Percentiles rank a stretch among this genome's conserved stretches.
phyloP scores from a whole-genome alignment of 2,113 vertebrate genomes.

The Proterorhinus semilunaris region DNA sequence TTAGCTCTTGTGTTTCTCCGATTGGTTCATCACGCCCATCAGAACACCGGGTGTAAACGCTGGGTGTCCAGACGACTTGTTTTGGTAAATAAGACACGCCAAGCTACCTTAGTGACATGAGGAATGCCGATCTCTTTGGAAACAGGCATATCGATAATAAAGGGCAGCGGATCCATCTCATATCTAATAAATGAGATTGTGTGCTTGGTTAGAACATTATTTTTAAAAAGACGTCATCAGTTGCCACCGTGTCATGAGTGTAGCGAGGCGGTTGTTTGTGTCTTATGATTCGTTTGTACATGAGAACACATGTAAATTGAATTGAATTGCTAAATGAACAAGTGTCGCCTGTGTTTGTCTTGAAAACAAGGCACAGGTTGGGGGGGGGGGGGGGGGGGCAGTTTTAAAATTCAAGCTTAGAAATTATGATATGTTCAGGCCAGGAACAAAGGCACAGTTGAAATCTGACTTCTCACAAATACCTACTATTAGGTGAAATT shows the following conservation, averaged over 20 bases:
- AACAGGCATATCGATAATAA: not conserved
- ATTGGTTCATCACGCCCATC: too few species aligned
- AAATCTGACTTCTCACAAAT: constrained; percentile 23
- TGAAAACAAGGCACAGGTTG: not conserved
- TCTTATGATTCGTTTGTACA: constrained; percentile 30
- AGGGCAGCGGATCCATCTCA: not conserved
- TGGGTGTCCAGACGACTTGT: too few species aligned
- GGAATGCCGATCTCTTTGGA: not conserved
- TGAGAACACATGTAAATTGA: constrained; percentile 32
- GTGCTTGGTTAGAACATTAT: constrained; percentile 12
- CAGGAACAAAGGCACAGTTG: constrained; percentile 8
- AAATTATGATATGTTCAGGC: constrained; percentile 7
- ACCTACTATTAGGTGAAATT: constrained; percentile 23
- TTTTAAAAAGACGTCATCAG: constrained; percentile 2
- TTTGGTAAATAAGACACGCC: too few species aligned
- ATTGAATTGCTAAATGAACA: constrained; percentile 27
- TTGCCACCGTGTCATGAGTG: constrained; percentile 1
- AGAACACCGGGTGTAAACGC: too few species aligned
- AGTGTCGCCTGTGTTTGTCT: constrained; percentile 11
- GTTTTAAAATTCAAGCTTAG: not conserved
- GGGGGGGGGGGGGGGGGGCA: too few species aligned
- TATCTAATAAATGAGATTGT: constrained; percentile 7
- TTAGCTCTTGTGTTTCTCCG: too few species aligned
- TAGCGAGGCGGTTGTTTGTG: not conserved
- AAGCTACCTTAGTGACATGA: not conserved